A percentile compares a stretch with the other conserved stretches of the same genome.
phyloP scores from a whole-genome alignment of 1,140 invertebrate genomes.

The Pseudoatta argentina region DNA sequence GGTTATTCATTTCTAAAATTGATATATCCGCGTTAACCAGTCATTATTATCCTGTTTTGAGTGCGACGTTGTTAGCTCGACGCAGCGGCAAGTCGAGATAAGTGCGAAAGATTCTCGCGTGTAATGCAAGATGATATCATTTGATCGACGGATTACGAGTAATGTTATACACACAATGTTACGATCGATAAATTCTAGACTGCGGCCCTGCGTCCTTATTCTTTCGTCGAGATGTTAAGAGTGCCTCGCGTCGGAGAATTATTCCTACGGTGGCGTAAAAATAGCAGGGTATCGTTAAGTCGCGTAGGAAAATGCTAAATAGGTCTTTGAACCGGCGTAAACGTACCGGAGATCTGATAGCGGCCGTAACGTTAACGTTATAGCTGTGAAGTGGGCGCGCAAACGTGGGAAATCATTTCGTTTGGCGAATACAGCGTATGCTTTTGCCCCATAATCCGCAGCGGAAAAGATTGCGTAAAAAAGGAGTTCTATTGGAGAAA shows the following conservation, averaged over 20 bases:
- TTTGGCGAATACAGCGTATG: neutral
- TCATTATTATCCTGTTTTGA: conserved; percentile 4
- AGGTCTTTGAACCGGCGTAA: conserved; percentile 74
- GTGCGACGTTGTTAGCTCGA: neutral
- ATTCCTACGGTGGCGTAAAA: conserved; percentile 55
- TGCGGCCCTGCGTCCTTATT: conserved; percentile 15
- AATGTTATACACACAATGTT: conserved; percentile 30
- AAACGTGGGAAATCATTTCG: conserved; percentile 69
- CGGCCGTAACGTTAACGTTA: conserved; percentile 55
- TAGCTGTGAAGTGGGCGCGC: conserved; percentile 68
- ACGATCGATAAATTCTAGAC: conserved; percentile 58
- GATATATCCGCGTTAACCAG: neutral
- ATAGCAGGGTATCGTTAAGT: conserved; percentile 67
- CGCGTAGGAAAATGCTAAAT: conserved; percentile 75
- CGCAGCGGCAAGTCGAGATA: neutral
- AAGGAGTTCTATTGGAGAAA: neutral
- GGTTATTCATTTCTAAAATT: conserved; percentile 2
- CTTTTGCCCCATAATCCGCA: neutral
- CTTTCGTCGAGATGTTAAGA: conserved; percentile 60
- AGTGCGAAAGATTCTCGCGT: neutral
- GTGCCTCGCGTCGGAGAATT: conserved; percentile 52
- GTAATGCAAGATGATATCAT: conserved; percentile 18
- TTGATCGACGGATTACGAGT: conserved; percentile 16
- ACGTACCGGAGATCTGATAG: conserved; percentile 73
- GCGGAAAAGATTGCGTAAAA: neutral